Conservation (phyloP, 2,797 vertebrate species). For the Leptatherina wallacei region DNA sequence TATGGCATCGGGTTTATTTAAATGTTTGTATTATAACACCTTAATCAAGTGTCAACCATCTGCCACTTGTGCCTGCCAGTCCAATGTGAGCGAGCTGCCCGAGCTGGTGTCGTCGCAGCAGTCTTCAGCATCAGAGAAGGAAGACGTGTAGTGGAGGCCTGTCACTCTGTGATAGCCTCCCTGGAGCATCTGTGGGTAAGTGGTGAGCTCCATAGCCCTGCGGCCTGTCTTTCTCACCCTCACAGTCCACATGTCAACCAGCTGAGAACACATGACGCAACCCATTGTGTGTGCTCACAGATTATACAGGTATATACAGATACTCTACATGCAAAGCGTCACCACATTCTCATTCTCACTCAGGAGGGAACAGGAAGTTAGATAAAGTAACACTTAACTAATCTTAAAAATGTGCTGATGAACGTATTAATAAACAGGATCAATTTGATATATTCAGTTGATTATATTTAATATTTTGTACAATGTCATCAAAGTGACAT, state of each 20-base stretch:
- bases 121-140: slow-evolving; percentile 78
- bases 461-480: no score
- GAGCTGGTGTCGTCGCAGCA: slow-evolving; percentile 74
- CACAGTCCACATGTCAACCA: slow-evolving; percentile 78
- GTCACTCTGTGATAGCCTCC: slow-evolving; percentile 76
- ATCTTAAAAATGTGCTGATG: not conserved
- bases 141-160: slow-evolving; percentile 75
- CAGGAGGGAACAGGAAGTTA: not conserved
- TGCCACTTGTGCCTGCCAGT: slow-evolving; percentile 61
- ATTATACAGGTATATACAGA: slow-evolving; percentile 24
- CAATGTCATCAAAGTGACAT: not conserved
- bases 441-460: not conserved
- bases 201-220: slow-evolving; percentile 72
- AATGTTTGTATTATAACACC: not conserved
- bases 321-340: slow-evolving; percentile 3
- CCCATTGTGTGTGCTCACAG: slow-evolving; percentile 58
- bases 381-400: not conserved
- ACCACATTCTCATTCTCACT: slow-evolving; percentile 7
- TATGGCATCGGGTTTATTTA: slow-evolving; percentile 9
- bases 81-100: slow-evolving; percentile 65
- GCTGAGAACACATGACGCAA: slow-evolving; percentile 79
- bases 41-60: slow-evolving; percentile 50
- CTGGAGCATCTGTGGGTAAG: slow-evolving; percentile 66
- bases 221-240: slow-evolving; percentile 50
- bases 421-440: not conserved